Conservation (phyloP, 2,113 vertebrate species). For the Eptatretus burgeri region DNA sequence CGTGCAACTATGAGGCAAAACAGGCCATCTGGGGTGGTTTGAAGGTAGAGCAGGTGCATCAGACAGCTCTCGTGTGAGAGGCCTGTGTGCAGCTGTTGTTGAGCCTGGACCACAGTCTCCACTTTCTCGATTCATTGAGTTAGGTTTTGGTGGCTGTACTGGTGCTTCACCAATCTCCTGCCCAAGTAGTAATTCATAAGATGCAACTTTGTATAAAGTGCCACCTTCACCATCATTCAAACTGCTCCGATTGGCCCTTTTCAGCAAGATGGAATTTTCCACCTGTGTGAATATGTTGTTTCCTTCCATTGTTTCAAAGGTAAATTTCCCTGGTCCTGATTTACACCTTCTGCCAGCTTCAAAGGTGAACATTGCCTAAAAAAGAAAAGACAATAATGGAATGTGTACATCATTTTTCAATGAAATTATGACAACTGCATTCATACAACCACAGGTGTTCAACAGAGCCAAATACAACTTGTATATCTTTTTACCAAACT, state of each 20-base stretch:
- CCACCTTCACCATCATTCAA: not conserved
- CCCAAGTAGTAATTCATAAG: not conserved
- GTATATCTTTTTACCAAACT: no score
- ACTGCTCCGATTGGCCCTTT: constrained; percentile 21
- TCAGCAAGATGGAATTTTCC: constrained; percentile 46
- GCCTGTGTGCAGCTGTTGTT: not conserved
- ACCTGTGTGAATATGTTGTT: constrained; percentile 72
- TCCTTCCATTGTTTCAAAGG: constrained; percentile 75
- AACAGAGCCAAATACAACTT: no score
- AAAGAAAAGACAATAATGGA: not conserved
- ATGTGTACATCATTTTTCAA: no score
- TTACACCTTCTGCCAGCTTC: constrained; percentile 73
- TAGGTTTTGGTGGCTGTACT: not conserved
- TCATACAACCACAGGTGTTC: no score
- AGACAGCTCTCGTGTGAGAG: not conserved
- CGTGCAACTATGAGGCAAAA: no score
- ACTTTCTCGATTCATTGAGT: not conserved
- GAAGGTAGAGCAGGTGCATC: constrained; percentile 1
- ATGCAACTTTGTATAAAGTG: not conserved
- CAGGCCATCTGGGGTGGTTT: not conserved
- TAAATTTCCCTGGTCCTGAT: constrained; percentile 76
- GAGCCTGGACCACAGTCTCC: not conserved
- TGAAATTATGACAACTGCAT: no score
- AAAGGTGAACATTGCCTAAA: constrained; percentile 84
- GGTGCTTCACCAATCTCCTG: not conserved